Conservation (phyloP, 2,797 vertebrate genomes). For the Sebastes kiyomatsui region DNA sequence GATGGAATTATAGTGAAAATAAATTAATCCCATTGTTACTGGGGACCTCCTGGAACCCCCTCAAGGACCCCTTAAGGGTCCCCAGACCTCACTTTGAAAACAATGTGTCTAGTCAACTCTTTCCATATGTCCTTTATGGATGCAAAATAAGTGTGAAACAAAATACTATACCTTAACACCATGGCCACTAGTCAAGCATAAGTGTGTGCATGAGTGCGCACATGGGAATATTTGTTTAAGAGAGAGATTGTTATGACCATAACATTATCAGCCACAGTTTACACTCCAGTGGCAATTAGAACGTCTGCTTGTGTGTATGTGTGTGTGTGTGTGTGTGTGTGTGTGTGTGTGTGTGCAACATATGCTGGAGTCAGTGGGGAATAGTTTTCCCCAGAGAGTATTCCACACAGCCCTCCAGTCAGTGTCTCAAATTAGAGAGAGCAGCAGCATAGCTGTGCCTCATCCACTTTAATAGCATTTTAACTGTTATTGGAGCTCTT, state of each 20-base stretch:
- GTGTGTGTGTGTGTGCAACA: slow-evolving; percentile 33
- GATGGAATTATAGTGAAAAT: not conserved
- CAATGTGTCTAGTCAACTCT: slow-evolving; percentile 14
- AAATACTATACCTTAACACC: not conserved
- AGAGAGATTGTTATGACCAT: slow-evolving; percentile 71
- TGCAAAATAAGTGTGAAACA: not conserved
- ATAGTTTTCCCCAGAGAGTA: slow-evolving; percentile 86
- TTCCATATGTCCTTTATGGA: slow-evolving; percentile 14
- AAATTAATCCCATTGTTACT: not conserved
- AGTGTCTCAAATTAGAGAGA: slow-evolving; percentile 92
- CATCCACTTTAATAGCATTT: slow-evolving; percentile 90
- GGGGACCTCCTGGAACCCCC: not conserved
- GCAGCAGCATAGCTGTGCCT: slow-evolving; percentile 83
- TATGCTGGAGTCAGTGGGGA: slow-evolving; percentile 66
- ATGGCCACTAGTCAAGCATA: not conserved
- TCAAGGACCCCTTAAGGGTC: not conserved
- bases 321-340: slow-evolving; percentile 3
- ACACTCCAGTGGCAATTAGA: slow-evolving; percentile 89
- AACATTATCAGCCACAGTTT: slow-evolving; percentile 88
- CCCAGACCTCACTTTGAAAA: not conserved
- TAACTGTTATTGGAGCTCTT: slow-evolving; percentile 89
- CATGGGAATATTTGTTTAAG: slow-evolving; percentile 55
- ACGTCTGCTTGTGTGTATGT: slow-evolving; percentile 19
- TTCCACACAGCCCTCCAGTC: slow-evolving; percentile 88
- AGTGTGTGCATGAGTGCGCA: not conserved